These are phyloP conservation scores for Cirrhinus molitorella DNA, from an alignment of 2,797 vertebrate genomes.

Conservation along the genomic window DNA sequence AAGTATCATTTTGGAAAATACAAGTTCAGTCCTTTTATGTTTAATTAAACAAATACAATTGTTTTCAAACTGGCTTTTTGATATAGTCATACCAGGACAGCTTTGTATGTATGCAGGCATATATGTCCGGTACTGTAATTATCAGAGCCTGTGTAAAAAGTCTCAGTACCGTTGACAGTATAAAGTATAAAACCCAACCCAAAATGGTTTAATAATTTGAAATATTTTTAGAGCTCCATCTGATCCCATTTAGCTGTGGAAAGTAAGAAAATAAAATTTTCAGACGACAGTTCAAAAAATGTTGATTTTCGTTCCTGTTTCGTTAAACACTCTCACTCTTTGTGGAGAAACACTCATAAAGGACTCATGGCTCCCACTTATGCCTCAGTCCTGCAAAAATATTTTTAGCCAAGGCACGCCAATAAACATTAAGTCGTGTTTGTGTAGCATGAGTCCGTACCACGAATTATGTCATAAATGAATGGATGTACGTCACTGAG, in stretches of 20 bases:
- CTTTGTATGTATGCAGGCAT: conserved; percentile 11
- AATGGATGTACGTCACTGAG: conserved; percentile 71
- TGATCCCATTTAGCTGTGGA: conserved; percentile 24
- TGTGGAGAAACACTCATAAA: conserved; percentile 75
- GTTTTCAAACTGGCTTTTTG: conserved; percentile 15
- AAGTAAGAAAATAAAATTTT: conserved; percentile 47
- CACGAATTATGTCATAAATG: conserved; percentile 75
- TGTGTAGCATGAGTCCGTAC: conserved; percentile 74
- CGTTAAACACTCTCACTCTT: conserved; percentile 53
- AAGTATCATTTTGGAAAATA: conserved; percentile 21
- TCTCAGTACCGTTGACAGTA: neutral
- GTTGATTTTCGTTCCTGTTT: conserved; percentile 65
- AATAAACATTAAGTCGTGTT: conserved; percentile 75
- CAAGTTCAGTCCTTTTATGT: conserved; percentile 25
- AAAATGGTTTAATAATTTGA: conserved; percentile 28
- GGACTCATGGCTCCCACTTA: conserved; percentile 68
- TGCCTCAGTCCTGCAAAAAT: conserved; percentile 67
- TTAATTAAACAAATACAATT: conserved; percentile 33
- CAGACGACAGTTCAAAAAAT: conserved; percentile 33
- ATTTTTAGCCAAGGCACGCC: conserved; percentile 65
- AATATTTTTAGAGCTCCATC: conserved; percentile 39
- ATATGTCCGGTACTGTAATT: neutral
- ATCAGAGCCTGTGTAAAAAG: conserved; percentile 4
- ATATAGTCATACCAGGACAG: conserved; percentile 7
- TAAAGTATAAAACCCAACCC: conserved; percentile 27